These are phyloP conservation scores for Cryptoblepharus egeriae DNA, from an alignment of 2,797 vertebrate species.

Conservation along the genomic window DNA sequence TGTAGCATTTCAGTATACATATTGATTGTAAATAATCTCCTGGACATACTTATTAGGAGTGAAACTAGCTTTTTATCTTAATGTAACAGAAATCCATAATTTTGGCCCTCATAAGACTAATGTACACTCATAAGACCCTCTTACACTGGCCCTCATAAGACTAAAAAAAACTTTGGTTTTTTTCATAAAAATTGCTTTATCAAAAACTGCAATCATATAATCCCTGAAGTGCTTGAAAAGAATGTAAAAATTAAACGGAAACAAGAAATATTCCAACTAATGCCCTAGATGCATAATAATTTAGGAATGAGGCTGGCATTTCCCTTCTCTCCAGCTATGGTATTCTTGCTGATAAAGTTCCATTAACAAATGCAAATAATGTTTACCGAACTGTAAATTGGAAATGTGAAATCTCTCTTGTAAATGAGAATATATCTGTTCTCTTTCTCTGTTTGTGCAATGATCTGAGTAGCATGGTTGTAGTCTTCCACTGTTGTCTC, in stretches of 20 bases:
- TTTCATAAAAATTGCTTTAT: constrained; percentile 6
- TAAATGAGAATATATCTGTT: not conserved
- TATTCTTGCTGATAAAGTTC: not conserved
- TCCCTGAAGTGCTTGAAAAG: not conserved
- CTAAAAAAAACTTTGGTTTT: not conserved
- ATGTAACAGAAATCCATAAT: not conserved
- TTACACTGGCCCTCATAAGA: not conserved
- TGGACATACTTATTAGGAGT: not conserved
- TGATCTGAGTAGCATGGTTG: not conserved
- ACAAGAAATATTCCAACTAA: not conserved
- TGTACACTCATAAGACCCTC: no score
- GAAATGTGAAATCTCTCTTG: not conserved
- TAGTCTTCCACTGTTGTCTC: not conserved
- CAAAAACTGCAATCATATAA: not conserved
- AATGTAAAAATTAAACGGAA: constrained; percentile 2
- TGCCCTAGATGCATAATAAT: not conserved
- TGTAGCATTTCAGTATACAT: not conserved
- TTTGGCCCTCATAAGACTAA: not conserved
- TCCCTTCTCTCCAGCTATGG: not conserved
- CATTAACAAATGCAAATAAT: constrained; percentile 29
- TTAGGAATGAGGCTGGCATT: not conserved
- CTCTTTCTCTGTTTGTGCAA: not conserved
- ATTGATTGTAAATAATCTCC: not conserved
- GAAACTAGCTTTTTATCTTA: not conserved
- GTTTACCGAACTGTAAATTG: not conserved